Base-by-base conservation (phyloP, 2,113 vertebrate species). In the Eubucco bourcierii region DNA sequence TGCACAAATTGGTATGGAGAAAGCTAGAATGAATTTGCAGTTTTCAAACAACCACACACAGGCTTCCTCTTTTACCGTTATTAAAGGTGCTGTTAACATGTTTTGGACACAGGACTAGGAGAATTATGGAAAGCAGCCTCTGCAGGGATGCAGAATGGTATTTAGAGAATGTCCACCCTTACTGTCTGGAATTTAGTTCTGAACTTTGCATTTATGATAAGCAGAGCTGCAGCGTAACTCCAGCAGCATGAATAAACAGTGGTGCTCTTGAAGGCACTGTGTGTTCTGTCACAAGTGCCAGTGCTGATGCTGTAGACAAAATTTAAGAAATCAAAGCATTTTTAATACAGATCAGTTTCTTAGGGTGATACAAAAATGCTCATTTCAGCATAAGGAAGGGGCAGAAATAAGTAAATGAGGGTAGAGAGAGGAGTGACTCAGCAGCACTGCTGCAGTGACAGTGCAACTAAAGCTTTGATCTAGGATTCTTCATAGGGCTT, bases 21-120 rank as follows among this genome's bases (percentile, higher is more conserved):
- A 82, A 85, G 60, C 46, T 72, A 80, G 82, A 64, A 87, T 87
- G 90, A 91, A 83, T 91, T 76, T 68, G 95, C 94, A 91, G 81
- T 84, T 95, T 94, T 84, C 1, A 5, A 73, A 28, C 58, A 53
- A 11, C 66, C n/a, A 1, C 0, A 4, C 53, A 29, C 52, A 80
- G 77, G 8, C 34, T 77, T 70, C 12, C 12, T 60, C 0, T 77
- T 89, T 79, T 70, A 64, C 66, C 5, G 4, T 15, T 50, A 24
- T 44, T 50, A 15, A 37, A 50, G 31, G 50, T 28, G 50, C 67
- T 28, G 9, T 18, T 65, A 13, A 28, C 0, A 1, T 34, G 9
- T 14, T 61, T 23, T 17, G 41, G 41, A 55, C 16, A 5, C 60
- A n/a, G 24, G n/a, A 29, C 44, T 34, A n/a, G n/a, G 17, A 53